phyloP scores from a whole-genome alignment of 2,888 invertebrate genomes.

The Drosophila subsilvestris region DNA sequence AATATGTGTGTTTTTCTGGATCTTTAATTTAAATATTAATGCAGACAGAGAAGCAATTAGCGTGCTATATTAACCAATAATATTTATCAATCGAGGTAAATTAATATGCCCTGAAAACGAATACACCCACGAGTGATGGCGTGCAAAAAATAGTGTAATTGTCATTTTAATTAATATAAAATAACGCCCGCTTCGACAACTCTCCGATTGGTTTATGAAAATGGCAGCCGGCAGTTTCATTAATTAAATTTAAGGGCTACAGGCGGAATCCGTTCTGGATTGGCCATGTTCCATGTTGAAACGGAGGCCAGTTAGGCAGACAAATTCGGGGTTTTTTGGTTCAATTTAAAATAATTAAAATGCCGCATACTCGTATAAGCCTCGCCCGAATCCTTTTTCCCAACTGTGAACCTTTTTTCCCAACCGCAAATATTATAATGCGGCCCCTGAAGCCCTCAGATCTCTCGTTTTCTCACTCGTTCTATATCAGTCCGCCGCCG shows the following conservation, averaged over 20 bases:
- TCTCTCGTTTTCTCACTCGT: constrained; percentile 6
- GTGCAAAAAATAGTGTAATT: constrained; percentile 6
- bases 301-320: constrained; percentile 2
- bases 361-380: constrained; percentile 51
- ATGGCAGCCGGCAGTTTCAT: constrained; percentile 28
- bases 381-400: constrained; percentile 27
- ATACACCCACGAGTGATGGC: neutral
- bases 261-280: constrained; percentile 26
- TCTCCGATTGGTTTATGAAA: constrained; percentile 44
- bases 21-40: neutral
- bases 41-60: neutral
- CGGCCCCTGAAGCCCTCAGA: constrained; percentile 24
- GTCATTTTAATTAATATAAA: constrained; percentile 40
- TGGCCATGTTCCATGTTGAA: constrained; percentile 16
- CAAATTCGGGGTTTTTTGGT: constrained; percentile 19
- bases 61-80: neutral
- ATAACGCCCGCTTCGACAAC: constrained; percentile 26
- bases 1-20: no score
- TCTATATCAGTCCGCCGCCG: neutral
- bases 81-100: neutral
- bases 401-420: constrained; percentile 35
- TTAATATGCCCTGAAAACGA: neutral
- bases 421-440: constrained; percentile 49
- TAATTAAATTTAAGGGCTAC: constrained; percentile 45
- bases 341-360: constrained; percentile 72